Evolutionary conservation across 2,113 vertebrate species (phyloP).

Genomic region (Poecile atricapillus): DNA sequence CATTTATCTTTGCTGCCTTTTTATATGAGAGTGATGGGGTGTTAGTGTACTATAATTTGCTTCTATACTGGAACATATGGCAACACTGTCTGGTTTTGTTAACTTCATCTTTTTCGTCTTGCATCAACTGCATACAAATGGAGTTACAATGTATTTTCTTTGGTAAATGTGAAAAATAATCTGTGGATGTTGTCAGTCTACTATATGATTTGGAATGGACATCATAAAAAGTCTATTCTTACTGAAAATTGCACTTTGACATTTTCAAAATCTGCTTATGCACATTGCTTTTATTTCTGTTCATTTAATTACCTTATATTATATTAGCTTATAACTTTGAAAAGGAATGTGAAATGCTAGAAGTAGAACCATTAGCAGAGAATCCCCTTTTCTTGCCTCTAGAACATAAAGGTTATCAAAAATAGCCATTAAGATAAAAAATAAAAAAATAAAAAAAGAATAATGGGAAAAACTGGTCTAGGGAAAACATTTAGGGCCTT

Average conservation of each 20-base stretch:
- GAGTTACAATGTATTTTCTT: constrained; percentile 2
- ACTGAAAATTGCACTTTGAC: not conserved
- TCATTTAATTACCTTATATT: not conserved
- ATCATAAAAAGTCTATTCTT: not conserved
- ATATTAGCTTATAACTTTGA: not conserved
- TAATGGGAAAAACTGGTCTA: not conserved
- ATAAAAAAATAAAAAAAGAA: not conserved
- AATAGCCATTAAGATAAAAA: not conserved
- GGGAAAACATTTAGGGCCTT: not conserved
- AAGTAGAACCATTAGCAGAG: not conserved
- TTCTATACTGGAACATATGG: constrained; percentile 51
- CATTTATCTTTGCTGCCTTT: constrained; percentile 16
- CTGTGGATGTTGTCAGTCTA: not conserved
- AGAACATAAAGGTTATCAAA: not conserved
- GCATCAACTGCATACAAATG: constrained; percentile 27
- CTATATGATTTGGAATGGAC: not conserved
- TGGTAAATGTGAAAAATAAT: constrained; percentile 2
- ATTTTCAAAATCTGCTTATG: not conserved
- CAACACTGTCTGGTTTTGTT: constrained; percentile 11
- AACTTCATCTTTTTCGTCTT: constrained; percentile 4
- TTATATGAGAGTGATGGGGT: not conserved
- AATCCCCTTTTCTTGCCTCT: not conserved
- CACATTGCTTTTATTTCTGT: not conserved
- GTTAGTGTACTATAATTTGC: constrained; percentile 24
- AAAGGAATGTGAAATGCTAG: not conserved